Evolutionary conservation across 2,113 vertebrate genomes (phyloP), one percentile per base, ranked within the genome.

Genomic region (Isichthys henryi): DNA sequence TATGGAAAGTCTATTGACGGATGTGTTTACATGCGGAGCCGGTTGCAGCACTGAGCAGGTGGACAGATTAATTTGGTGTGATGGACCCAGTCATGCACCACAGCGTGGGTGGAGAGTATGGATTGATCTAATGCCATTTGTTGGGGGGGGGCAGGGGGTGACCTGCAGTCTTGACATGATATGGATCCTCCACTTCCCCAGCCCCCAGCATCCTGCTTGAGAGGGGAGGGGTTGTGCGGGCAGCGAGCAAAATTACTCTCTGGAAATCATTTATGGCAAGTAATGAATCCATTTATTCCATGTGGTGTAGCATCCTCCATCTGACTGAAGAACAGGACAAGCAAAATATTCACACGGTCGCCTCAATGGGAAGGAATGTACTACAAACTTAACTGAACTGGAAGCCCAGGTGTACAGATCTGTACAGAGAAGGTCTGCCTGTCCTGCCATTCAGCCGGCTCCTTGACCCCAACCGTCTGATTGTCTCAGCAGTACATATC

Each of bases 1-100:
- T 43, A 2, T 43, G 19, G 27, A 46, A 39, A 56, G 19, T 21
- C 21, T n/a, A 58, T 49, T 88, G 87, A 90, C 50, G 27, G 46
- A 89, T 89, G 83, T 89, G 89, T 89, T 89, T 86, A 89, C 89
- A 66, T 62, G 82, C 46, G 3, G 27, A 31, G 53, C 56, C 46
- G 5, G 23, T 85, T 3, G 43, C 50, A 56, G 89, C 89, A 89
- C 83, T 27, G 45, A n/a, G 21, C 90, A 45, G 87, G 49, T 83
- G 70, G 90, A 88, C 23, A n/a, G 50, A 88, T 85, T 89, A 89
- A 50, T 43, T 77, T 90, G 83, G 58, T 56, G 88, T 7, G 80
- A 48, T 48, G n/a, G n/a, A 31, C 82, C 52, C 80, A 80, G 46
- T 86, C 83, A 92, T 90, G 88, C 70, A 91, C 89, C 90, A 90